Conservation (phyloP, 2,888 invertebrate genomes). For the Osedax fenrisi region DNA sequence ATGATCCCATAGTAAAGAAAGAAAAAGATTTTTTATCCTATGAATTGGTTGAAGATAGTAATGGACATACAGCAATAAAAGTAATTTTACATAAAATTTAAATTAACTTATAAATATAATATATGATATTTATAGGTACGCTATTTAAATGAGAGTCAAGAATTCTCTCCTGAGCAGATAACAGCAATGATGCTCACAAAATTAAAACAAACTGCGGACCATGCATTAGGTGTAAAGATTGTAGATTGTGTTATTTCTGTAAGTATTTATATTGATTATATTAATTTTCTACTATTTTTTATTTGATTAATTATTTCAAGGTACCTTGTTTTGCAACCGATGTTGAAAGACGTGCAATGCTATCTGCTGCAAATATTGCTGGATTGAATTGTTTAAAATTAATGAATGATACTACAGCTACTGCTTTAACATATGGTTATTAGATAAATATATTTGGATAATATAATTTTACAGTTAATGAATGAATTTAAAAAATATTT, state of each 20-base stretch:
- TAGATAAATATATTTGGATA: too few species aligned
- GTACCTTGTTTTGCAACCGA: conserved; percentile 86
- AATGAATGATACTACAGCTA: conserved; percentile 93
- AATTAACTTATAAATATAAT: background rate
- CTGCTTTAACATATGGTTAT: conserved; percentile 78
- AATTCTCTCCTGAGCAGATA: conserved; percentile 69
- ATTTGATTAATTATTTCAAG: conserved; percentile 42
- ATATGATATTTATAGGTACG: conserved; percentile 55
- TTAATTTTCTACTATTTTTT: background rate
- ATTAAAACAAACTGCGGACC: conserved; percentile 76
- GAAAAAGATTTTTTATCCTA: conserved; percentile 71
- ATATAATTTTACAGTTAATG: too few species aligned
- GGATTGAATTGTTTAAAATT: conserved; percentile 83
- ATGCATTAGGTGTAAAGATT: conserved; percentile 74
- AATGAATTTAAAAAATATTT: too few species aligned
- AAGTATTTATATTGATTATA: conserved; percentile 35
- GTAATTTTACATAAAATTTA: conserved; percentile 52
- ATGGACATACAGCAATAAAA: conserved; percentile 74
- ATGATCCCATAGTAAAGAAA: conserved; percentile 70
- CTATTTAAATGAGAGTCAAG: conserved; percentile 71
- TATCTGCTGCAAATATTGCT: conserved; percentile 81
- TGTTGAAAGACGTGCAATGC: conserved; percentile 74
- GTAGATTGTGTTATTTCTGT: conserved; percentile 55
- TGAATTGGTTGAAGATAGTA: conserved; percentile 57
- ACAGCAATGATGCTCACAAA: conserved; percentile 93